Percentiles rank a stretch among this genome's conserved stretches.
Evolutionary conservation across 2,797 vertebrate genomes (phyloP).

Genomic region (Ptychadena robeensis): DNA sequence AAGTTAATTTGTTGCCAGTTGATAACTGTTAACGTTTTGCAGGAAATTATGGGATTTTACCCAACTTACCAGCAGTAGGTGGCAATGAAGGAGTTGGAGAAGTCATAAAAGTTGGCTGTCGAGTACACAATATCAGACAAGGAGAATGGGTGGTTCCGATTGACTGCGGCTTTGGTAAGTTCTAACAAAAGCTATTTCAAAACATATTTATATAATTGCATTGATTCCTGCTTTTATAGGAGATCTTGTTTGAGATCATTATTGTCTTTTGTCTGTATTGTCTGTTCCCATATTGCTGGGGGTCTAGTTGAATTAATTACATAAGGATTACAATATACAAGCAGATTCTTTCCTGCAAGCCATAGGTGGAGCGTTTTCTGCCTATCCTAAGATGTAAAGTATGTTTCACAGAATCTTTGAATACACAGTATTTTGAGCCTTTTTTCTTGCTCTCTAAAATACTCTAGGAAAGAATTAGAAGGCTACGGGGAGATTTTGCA

Average conservation of each 20-base stretch:
- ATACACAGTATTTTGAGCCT: not conserved
- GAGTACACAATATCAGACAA: constrained; percentile 58
- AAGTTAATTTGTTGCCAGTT: no score
- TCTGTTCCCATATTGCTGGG: no score
- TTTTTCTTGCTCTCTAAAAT: not conserved
- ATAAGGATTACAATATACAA: not conserved
- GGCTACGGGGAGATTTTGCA: not conserved
- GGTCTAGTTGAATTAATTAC: not conserved
- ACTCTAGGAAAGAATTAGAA: not conserved
- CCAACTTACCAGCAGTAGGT: constrained; percentile 66
- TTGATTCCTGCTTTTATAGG: not conserved
- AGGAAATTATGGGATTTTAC: constrained; percentile 67
- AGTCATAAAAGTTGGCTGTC: constrained; percentile 65
- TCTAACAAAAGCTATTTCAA: not conserved
- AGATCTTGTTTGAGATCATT: not conserved
- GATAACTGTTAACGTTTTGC: not conserved
- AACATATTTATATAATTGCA: not conserved
- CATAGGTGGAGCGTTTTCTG: not conserved
- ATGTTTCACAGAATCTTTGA: no score
- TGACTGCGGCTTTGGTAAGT: constrained; percentile 68
- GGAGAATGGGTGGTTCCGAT: constrained; percentile 69
- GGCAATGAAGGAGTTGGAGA: constrained; percentile 70
- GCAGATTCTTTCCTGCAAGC: not conserved
- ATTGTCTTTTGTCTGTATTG: no score
- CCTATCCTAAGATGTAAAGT: not conserved